Evolutionary conservation across 2,888 invertebrate species (phyloP), one percentile per base, ranked within the genome.

Genomic region (Salpingus planirostris): DNA sequence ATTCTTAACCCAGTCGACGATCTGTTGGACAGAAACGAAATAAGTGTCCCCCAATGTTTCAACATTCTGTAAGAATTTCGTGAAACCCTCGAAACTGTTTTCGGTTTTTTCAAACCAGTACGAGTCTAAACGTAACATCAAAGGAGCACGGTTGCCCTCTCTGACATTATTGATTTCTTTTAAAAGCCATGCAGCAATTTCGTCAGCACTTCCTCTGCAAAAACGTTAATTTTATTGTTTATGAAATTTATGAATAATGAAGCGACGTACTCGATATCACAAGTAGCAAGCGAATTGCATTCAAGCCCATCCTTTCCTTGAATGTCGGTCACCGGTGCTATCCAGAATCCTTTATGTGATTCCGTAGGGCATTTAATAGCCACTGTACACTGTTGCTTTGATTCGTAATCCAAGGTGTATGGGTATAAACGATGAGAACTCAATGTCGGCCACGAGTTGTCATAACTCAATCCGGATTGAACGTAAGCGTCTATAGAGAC

Each of bases 391-490:
- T 73, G 71, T 53, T 78, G 74, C 10, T 42, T 66, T 1, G 71
- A 68, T 1, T 55, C 53, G 43, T 71, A 76, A 49, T 83, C 74
- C 31, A 80, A 54, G 1, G 80, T 80, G 56, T 81, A 83, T 0
- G 83, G 83, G 73, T 76, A 82, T 1, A 76, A 53, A 10, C 69
- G 71, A 14, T 69, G 68, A 31, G 64, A 43, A 1, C 43, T 43
- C 12, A 60, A 56, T 0, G 76, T 71, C 0, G 76, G 68, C 75
- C 80, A 74, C 2, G 76, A 71, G 33, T 69, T 69, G 50, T 83
- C 82, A 52, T 79, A 82, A 1, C 50, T 35, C 3, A 80, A 60
- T 1, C 62, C 67, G 12, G 62, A 52, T 7, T 69, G 60, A 1
- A 58, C 44, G 52, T 80, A 68, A 34, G 76, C 71, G 34, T 66